Percentiles rank a stretch among this genome's conserved stretches.
Evolutionary conservation across 2,888 invertebrate species (phyloP).

Genomic region (Tiliacea citrago): DNA sequence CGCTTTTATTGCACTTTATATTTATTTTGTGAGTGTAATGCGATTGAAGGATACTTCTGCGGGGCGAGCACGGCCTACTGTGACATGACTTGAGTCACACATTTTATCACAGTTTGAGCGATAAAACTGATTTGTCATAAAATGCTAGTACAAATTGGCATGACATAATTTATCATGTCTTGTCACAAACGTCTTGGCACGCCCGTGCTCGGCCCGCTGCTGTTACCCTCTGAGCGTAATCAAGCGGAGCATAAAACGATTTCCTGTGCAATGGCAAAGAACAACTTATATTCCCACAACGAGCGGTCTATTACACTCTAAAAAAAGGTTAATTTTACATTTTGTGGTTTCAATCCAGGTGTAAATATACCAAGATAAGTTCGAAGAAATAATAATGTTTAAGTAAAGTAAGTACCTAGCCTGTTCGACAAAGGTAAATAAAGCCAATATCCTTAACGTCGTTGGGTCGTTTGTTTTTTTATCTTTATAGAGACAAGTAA

Average conservation of each 20-base stretch:
- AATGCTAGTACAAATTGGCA: no score
- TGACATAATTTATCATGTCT: no score
- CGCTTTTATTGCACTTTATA: conserved; percentile 26
- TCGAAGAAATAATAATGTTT: conserved; percentile 46
- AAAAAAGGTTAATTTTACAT: conserved; percentile 76
- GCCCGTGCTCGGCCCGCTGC: no score
- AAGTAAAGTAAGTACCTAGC: conserved; percentile 40
- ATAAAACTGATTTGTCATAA: no score
- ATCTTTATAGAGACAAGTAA: conserved; percentile 39
- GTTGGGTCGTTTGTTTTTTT: conserved; percentile 34
- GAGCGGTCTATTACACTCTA: conserved; percentile 63
- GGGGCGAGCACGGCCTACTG: no score
- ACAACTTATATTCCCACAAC: conserved; percentile 73
- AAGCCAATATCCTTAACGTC: conserved; percentile 31
- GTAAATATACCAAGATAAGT: conserved; percentile 58
- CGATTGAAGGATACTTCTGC: conserved; percentile 42
- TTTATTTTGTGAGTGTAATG: conserved; percentile 29
- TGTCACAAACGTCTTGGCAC: no score
- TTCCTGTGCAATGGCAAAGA: conserved; percentile 78
- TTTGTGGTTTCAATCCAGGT: conserved; percentile 75
- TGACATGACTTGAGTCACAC: no score
- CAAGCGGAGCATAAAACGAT: conserved; percentile 84
- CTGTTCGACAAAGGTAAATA: conserved; percentile 42
- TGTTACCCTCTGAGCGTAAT: conserved; percentile 61
- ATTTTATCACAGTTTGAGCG: no score